These are phyloP conservation scores for Alca torda DNA, from an alignment of 2,797 vertebrate genomes.

Conservation along the genomic window DNA sequence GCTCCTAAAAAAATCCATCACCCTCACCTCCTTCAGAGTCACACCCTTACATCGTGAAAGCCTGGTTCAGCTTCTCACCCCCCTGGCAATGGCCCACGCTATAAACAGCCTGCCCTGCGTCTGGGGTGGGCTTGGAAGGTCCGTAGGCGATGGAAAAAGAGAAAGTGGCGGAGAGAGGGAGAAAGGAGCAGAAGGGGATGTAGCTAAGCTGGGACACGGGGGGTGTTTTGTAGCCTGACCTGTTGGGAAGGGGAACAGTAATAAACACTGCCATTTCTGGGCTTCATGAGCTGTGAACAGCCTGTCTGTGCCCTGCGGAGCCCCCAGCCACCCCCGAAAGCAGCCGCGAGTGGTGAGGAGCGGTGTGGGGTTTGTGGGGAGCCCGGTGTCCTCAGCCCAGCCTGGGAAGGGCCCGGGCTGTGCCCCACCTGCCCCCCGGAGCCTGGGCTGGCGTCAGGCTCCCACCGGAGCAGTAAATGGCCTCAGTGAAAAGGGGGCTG, in stretches of 20 bases:
- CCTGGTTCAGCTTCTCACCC: not conserved
- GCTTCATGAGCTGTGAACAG: accelerated
- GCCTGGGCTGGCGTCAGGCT: not conserved
- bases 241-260: not conserved
- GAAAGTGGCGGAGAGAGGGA: not conserved
- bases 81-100: not conserved
- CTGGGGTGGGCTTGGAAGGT: not conserved
- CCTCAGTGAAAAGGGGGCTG: not conserved
- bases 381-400: not conserved
- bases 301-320: not conserved
- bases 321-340: not conserved
- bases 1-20: not conserved
- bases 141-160: not conserved
- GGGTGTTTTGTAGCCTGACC: not conserved
- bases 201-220: accelerated
- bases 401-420: too few species aligned
- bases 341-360: not conserved
- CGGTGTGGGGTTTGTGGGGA: accelerated
- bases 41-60: not conserved
- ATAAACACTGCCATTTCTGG: not conserved
- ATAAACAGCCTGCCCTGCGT: not conserved
- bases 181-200: not conserved
- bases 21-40: not conserved
- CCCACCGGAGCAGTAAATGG: accelerated
- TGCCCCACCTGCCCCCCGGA: too few species aligned